A percentile compares a stretch with the other conserved stretches of the same genome.
Conservation (phyloP, 1,140 invertebrate species). For the Sarcophaga peregrina region DNA sequence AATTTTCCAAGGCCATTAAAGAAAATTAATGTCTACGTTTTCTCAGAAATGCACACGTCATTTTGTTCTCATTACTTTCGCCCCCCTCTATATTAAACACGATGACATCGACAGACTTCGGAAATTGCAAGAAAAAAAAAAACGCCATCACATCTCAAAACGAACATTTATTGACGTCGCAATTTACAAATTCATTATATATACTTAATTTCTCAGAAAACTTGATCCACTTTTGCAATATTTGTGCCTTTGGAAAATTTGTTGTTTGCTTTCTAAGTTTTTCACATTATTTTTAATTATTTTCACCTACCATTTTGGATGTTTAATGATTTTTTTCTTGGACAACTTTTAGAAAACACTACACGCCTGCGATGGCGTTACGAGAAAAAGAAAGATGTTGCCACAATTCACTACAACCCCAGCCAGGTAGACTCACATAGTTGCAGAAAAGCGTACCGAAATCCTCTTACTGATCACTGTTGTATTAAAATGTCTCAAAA, state of each 20-base stretch:
- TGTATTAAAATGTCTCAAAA: no score
- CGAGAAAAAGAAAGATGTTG: conserved; percentile 71
- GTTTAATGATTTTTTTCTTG: conserved; percentile 78
- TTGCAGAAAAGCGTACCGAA: no score
- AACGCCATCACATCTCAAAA: conserved; percentile 24
- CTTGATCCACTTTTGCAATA: neutral
- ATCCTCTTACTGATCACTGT: no score
- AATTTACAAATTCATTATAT: conserved; percentile 32
- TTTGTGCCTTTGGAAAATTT: conserved; percentile 40
- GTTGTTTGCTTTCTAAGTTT: conserved; percentile 13
- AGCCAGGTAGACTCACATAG: neutral
- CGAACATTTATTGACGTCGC: conserved; percentile 28
- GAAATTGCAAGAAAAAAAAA: neutral
- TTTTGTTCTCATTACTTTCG: conserved; percentile 43
- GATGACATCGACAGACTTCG: conserved; percentile 62
- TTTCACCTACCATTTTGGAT: conserved; percentile 86
- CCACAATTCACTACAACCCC: conserved; percentile 36
- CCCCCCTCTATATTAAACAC: conserved; percentile 50
- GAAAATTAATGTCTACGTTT: neutral
- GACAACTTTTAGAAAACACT: conserved; percentile 73
- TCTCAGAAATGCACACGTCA: conserved; percentile 61
- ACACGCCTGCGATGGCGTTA: conserved; percentile 86
- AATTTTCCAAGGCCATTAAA: conserved; percentile 33
- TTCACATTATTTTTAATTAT: conserved; percentile 43
- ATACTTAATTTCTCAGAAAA: conserved; percentile 11